Base-by-base conservation (phyloP, 2,888 invertebrate species). In the Troides oblongomaculatus region DNA sequence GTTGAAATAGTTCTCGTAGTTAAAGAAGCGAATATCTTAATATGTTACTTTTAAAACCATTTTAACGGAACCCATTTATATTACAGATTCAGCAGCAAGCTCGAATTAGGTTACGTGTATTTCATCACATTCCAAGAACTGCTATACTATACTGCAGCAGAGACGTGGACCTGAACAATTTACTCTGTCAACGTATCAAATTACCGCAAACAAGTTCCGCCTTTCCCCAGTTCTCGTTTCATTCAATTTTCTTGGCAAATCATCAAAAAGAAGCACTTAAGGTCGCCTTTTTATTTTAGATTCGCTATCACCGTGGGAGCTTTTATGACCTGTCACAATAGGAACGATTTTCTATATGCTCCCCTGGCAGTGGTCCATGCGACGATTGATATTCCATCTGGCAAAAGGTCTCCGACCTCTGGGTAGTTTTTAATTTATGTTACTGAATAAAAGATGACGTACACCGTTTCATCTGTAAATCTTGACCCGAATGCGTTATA, bases 311-410 rank as follows among this genome's bases (percentile, higher is more conserved):
- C 46, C 18, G 30, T 36, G 64, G 62, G 65, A 58, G 62, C 66
- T 59, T 62, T 66, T 66, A 66, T 50, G 69, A 66, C 66, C 66
- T 62, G 65, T 70, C 66, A 59, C 62, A 43, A 59, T 18, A 12
- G 50, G 57, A 50, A 23, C 21, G 62, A 62, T 66, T 62, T 62
- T 66, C 62, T 56, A 50, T 58, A 62, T 58, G 53, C 43, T 57
- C 23, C 66, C 50, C 65, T 66, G 69, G 69, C 69, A 70, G 25
- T n/a, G 53, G 36, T 70, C 65, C 69, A 65, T 18, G 36, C 25
- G 46, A 70, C 65, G 50, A 70, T 62, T 50, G 62, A 65, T 69
- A 69, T 62, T 66, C 66, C 69, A 70, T 70, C 66, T 70, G 65
- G 66, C 53, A 21, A 46, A 64, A 50, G 65, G 61, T 62, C 59